These are phyloP conservation scores for Caenorhabditis auriculariae DNA, from an alignment of 2,888 invertebrate genomes.

Conservation along the genomic window DNA sequence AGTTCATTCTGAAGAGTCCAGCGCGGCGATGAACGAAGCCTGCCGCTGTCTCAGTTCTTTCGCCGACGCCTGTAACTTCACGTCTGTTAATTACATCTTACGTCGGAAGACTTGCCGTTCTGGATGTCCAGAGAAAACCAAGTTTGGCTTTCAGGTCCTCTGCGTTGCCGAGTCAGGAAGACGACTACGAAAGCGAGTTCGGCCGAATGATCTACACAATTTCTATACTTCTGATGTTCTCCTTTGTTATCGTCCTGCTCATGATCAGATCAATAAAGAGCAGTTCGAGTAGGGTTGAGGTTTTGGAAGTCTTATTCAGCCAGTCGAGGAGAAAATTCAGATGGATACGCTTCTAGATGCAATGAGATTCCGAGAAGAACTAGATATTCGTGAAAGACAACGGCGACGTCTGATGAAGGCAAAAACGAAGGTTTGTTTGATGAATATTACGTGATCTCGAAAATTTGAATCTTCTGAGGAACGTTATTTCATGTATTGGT, in stretches of 20 bases:
- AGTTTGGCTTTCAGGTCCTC: too few relatives aligned
- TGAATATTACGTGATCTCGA: background rate
- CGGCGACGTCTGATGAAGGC: conserved; percentile 39
- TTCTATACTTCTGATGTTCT: conserved; percentile 57
- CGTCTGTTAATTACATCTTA: too few relatives aligned
- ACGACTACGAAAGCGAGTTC: conserved; percentile 45
- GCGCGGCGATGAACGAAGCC: too few relatives aligned
- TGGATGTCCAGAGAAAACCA: too few relatives aligned
- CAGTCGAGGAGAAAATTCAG: conserved; percentile 22
- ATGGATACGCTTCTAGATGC: conserved; percentile 59
- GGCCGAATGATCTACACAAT: conserved; percentile 58
- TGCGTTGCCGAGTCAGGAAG: too few relatives aligned
- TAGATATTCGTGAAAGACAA: conserved; percentile 56
- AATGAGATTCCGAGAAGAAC: conserved; percentile 60
- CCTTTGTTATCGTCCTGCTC: conserved; percentile 54
- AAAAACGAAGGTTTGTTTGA: conserved; percentile 24
- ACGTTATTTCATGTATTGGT: too few relatives aligned
- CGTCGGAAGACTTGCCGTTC: too few relatives aligned
- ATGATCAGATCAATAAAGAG: conserved; percentile 59
- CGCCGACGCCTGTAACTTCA: too few relatives aligned
- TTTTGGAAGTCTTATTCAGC: conserved; percentile 5
- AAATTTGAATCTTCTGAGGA: too few relatives aligned
- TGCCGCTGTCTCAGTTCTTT: too few relatives aligned
- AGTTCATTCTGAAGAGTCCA: too few relatives aligned
- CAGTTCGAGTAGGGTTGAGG: conserved; percentile 45